These are phyloP conservation scores for Vanessa tameamea DNA, from an alignment of 1,140 invertebrate species.

Conservation along the genomic window DNA sequence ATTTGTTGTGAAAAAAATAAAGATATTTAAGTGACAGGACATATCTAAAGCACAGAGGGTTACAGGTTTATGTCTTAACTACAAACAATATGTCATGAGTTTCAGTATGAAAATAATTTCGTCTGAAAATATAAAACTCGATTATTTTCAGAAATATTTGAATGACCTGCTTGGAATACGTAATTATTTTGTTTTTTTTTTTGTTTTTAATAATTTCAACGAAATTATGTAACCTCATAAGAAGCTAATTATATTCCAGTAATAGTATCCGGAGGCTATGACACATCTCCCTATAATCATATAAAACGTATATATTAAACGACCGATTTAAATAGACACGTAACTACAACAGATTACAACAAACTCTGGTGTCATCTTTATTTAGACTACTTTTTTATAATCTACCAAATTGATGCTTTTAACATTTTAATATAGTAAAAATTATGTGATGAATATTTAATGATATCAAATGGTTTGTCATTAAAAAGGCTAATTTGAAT, in stretches of 20 bases:
- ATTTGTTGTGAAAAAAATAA: too few species aligned
- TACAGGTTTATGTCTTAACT: too few species aligned
- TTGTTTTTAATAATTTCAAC: neutral
- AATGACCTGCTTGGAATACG: too few species aligned
- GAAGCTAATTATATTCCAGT: constrained; percentile 5
- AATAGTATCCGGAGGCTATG: constrained; percentile 5
- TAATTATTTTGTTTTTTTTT: neutral
- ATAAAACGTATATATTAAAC: neutral
- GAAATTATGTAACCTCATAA: neutral
- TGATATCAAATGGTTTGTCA: neutral
- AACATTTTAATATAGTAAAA: constrained; percentile 5
- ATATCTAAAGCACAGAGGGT: too few species aligned
- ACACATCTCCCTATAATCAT: constrained; percentile 9
- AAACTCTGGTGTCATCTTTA: neutral
- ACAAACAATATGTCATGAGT: too few species aligned
- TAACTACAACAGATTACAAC: neutral
- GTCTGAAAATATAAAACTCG: too few species aligned
- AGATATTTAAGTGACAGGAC: too few species aligned
- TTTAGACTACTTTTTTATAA: neutral
- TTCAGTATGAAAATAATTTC: too few species aligned
- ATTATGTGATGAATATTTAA: neutral
- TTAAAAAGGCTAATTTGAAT: neutral
- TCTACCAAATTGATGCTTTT: constrained; percentile 1
- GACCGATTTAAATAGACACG: neutral
- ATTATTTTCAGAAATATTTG: too few species aligned